Evolutionary conservation across 1,140 invertebrate genomes (phyloP).

Genomic region (Bombus pyrosoma): DNA sequence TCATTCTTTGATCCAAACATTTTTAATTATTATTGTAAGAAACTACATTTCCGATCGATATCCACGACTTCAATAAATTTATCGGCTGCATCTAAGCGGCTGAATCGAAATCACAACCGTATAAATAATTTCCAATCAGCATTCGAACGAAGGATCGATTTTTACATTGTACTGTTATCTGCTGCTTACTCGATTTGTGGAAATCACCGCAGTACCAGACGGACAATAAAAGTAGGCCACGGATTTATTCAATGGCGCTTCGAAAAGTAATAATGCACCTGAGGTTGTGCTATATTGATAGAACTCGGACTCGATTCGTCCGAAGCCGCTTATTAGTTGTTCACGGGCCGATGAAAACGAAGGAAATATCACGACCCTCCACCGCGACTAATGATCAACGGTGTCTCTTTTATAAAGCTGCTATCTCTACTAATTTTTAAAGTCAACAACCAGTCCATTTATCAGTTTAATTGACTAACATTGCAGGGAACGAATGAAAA

Average conservation of each 20-base stretch:
- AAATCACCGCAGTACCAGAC: conserved; percentile 26
- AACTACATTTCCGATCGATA: not conserved
- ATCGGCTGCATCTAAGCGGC: not conserved
- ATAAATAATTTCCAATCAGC: conserved; percentile 62
- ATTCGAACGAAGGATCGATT: conserved; percentile 46
- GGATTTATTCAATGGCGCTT: conserved; percentile 61
- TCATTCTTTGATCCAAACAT: no score
- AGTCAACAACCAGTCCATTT: not conserved
- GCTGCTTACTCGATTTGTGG: conserved; percentile 15
- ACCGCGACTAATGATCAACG: conserved; percentile 14
- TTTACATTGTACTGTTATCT: conserved; percentile 16
- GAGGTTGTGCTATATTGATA: conserved; percentile 39
- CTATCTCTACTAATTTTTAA: conserved; percentile 1
- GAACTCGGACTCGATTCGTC: conserved; percentile 17
- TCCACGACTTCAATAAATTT: not conserved
- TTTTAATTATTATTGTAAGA: not conserved
- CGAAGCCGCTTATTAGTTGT: conserved; percentile 52
- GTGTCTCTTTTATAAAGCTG: not conserved
- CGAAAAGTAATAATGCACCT: conserved; percentile 62
- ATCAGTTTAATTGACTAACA: not conserved
- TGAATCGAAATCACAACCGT: conserved; percentile 25
- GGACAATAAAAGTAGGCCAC: conserved; percentile 55
- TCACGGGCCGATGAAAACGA: conserved; percentile 35
- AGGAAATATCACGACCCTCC: not conserved
- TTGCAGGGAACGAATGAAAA: not conserved